Evolutionary conservation across 2,113 vertebrate genomes (phyloP), one percentile per base, ranked within the genome.

Genomic region (Strigops habroptila): DNA sequence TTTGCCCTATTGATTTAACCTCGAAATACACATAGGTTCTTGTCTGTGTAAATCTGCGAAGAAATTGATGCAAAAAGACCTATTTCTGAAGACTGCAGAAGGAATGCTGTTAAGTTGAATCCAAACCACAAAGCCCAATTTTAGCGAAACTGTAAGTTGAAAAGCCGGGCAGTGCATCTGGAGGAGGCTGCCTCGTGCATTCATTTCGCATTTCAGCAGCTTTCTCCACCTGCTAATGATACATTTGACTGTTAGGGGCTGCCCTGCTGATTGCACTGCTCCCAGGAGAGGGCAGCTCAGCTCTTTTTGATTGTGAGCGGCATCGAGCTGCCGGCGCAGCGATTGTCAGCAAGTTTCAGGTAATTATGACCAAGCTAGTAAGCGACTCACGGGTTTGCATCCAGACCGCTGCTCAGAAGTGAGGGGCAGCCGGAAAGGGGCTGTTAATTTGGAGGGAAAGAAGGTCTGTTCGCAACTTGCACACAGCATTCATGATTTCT

Each of bases 221-320:
- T 88, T 78, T 68, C 74, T 64, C n/a, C 84, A 28, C 33, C 85
- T 31, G 88, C 93, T 84, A 30, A 35, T 33, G 90, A 53, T 53
- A 74, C 6, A 7, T 62, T 67, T 55, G 73, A n/a, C 69, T 44
- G 52, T 4, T 41, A 21, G 80, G 86, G 59, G 74, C 88, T 90
- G 90, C 68, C 86, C 91, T 96, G 93, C 92, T 89, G 88, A 75
- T 80, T 81, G 44, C 79, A 1, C 78, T 43, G 91, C 91, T 96
- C 93, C 93, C 95, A 78, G 91, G 91, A 96, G 83, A 95, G 93
- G 95, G 93, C 95, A 95, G 69, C 92, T 95, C 93, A 25, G 88
- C 79, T 87, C 93, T 86, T 91, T 39, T 3, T 77, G 12, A 81
- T 19, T 43, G 59, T 8, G 43, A 82, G 81, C 82, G 28, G 85